Evolutionary conservation across 2,888 invertebrate genomes (phyloP), one percentile per base, ranked within the genome.

Genomic region (Tetrapedia diversipes): DNA sequence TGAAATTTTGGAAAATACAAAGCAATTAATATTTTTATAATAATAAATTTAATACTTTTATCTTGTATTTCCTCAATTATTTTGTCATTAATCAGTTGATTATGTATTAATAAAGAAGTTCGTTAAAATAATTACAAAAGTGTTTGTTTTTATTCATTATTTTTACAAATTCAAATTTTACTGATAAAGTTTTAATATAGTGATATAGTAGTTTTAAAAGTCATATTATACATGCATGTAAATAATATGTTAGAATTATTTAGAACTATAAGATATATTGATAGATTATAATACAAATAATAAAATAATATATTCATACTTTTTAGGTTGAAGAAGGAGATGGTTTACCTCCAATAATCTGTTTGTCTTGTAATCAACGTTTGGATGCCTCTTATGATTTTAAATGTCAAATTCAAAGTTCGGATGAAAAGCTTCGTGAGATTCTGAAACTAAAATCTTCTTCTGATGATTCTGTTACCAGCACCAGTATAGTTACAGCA

Each of bases 271-370:
- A 16, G 14, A 22, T 22, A 19, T 1, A 10, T 37, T 34, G 45
- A 11, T 29, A 14, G 2, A 29, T 41, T 14, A 6, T n/a, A 0
- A 14, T 24, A 24, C 11, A 4, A 22, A 39, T 32, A 24, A 16
- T 32, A 34, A 27, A 39, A n/a, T 14, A 10, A 45, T 16, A 60
- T 10, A 27, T 29, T 4, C n/a, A n/a, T 34, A 10, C 10, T 27
- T 70, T 60, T 14, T 41, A 91, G 91, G 81, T 90, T 16, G 79
- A 85, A 78, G 86, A 90, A 79, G 89, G 89, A 11, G 91, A 91
- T 66, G 90, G 90, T 10, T 79, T 91, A 45, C 90, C 91, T 24
- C 61, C 80, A 7, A 74, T 77, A 14, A 87, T 90, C 34, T 91
- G 91, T 68, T 76, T 80, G 29, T 63, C 84, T 16, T 91, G 91